Evolutionary conservation across 2,113 vertebrate genomes (phyloP).

Genomic region (Clarias gariepinus): DNA sequence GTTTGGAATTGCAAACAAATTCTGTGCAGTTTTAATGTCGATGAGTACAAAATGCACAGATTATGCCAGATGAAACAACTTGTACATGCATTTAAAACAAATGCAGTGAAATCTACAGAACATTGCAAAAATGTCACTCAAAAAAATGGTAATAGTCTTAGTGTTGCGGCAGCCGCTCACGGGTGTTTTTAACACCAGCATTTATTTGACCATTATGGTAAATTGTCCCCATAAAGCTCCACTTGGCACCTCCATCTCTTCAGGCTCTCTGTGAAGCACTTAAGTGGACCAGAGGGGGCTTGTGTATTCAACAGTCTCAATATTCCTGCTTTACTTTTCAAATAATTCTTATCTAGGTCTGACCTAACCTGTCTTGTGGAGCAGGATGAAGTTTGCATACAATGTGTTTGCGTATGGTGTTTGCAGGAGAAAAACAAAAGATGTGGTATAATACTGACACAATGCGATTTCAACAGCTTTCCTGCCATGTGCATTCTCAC

Average conservation of each 20-base stretch:
- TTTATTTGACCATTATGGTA: conserved; percentile 80
- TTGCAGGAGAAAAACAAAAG: conserved; percentile 8
- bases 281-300: conserved; percentile 70
- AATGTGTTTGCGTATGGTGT: conserved; percentile 42
- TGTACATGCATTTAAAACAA: conserved; percentile 54
- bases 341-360: conserved; percentile 63
- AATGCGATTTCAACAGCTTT: conserved; percentile 40
- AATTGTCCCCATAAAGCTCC: conserved; percentile 75
- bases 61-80: conserved; percentile 52
- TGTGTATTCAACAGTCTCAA: conserved; percentile 62
- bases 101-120: conserved; percentile 60
- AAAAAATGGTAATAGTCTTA: conserved; percentile 65
- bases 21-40: background rate
- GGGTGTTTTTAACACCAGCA: conserved; percentile 70
- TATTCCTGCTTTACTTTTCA: conserved; percentile 65
- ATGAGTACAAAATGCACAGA: conserved; percentile 4
- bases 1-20: conserved; percentile 1
- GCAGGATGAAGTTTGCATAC: conserved; percentile 37
- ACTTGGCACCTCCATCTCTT: conserved; percentile 70
- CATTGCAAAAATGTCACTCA: conserved; percentile 60
- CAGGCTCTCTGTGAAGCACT: conserved; percentile 69
- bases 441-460: conserved; percentile 1
- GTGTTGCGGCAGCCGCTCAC: conserved; percentile 60
- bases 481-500: conserved; percentile 23
- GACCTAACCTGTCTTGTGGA: conserved; percentile 39